Evolutionary conservation across 2,113 vertebrate genomes (phyloP).

Genomic region (Turdus rufiventris): DNA sequence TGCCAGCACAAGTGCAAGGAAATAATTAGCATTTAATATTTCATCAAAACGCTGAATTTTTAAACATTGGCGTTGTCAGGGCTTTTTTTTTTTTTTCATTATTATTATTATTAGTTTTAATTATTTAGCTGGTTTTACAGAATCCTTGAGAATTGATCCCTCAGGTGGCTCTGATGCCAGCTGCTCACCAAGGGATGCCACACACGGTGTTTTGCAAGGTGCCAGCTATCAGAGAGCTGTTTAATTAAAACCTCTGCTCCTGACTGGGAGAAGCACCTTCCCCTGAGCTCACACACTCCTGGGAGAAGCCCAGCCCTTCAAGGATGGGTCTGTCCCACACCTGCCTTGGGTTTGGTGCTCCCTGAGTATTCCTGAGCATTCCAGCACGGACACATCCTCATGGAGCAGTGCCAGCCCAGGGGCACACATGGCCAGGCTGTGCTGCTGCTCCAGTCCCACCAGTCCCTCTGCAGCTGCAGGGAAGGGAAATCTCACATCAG

Average conservation of each 20-base stretch:
- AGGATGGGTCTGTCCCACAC: accelerated
- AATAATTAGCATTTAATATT: constrained; percentile 47
- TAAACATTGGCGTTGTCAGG: background rate
- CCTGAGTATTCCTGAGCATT: background rate
- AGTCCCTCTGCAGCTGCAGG: background rate
- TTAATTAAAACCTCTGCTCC: background rate
- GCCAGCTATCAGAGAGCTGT: background rate
- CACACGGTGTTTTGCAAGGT: background rate
- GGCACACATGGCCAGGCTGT: background rate
- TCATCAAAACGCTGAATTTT: constrained; percentile 29
- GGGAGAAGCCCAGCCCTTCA: background rate
- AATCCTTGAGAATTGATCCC: background rate
- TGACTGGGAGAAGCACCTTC: background rate
- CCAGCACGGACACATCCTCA: background rate
- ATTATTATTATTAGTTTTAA: constrained; percentile 15
- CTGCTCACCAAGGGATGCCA: background rate
- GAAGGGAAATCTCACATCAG: background rate
- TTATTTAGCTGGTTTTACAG: constrained; percentile 16
- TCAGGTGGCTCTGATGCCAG: background rate
- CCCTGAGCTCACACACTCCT: background rate
- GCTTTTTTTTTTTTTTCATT: background rate
- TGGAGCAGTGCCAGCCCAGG: background rate
- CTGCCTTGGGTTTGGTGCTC: background rate
- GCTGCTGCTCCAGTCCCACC: background rate
- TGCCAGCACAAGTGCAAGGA: background rate